A percentile compares a stretch with the other conserved stretches of the same genome.
These are phyloP conservation scores for Dolomedes plantarius DNA, from an alignment of 2,888 invertebrate genomes.

Conservation along the genomic window DNA sequence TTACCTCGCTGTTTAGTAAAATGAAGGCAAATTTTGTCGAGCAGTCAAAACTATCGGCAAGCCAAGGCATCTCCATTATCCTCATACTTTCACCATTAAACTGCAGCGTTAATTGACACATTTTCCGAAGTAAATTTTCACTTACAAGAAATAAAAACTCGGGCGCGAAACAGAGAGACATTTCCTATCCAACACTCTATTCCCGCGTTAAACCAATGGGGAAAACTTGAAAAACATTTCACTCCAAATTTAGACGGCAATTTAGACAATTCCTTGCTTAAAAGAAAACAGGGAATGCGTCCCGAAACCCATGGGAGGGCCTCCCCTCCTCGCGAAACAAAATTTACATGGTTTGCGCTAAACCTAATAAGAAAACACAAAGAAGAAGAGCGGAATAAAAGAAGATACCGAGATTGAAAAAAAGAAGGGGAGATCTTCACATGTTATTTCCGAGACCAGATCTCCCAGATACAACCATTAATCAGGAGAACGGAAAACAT, in stretches of 20 bases:
- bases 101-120: constrained; percentile 10
- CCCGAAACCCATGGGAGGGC: constrained; percentile 9
- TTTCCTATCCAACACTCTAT: neutral
- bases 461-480: constrained; percentile 60
- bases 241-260: constrained; percentile 66
- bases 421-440: constrained; percentile 9
- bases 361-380: constrained; percentile 69
- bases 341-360: constrained; percentile 67
- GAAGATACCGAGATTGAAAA: constrained; percentile 30
- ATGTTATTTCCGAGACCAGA: constrained; percentile 58
- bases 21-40: too few species aligned
- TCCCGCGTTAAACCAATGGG: constrained; percentile 36
- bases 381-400: constrained; percentile 39
- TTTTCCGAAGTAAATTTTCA: neutral
- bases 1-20: too few species aligned
- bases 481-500: constrained; percentile 64
- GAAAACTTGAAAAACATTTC: constrained; percentile 70
- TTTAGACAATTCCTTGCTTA: constrained; percentile 33
- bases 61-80: neutral
- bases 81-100: neutral
- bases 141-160: neutral
- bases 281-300: constrained; percentile 7
- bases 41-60: too few species aligned
- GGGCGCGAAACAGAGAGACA: neutral
- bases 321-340: constrained; percentile 20